Evolutionary conservation across 2,113 vertebrate species (phyloP).

Genomic region (Isurus oxyrinchus): DNA sequence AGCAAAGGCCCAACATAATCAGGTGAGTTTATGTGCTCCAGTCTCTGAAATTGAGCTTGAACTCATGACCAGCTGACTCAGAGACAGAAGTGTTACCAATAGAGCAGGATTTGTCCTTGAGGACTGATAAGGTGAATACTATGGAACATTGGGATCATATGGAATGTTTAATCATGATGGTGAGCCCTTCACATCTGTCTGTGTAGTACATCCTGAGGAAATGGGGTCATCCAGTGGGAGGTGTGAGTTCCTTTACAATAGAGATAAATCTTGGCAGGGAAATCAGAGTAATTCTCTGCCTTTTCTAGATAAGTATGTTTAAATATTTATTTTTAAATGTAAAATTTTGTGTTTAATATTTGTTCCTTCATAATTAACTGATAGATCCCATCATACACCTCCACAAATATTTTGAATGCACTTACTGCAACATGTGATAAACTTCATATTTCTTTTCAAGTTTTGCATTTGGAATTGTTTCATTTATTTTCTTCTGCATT

Average conservation of each 20-base stretch:
- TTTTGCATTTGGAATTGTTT: background rate
- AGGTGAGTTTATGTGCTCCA: background rate
- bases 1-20: background rate
- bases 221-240: background rate
- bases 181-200: background rate
- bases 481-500: background rate
- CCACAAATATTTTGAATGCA: background rate
- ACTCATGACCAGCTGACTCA: background rate
- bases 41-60: background rate
- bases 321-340: background rate
- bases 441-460: background rate
- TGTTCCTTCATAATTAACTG: background rate
- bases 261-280: conserved; percentile 7
- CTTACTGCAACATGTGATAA: background rate
- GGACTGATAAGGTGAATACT: background rate
- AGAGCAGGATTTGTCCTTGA: background rate
- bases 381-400: background rate
- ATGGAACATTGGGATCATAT: background rate
- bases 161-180: background rate
- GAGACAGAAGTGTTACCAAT: background rate
- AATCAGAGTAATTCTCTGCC: background rate
- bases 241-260: background rate
- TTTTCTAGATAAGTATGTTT: background rate
- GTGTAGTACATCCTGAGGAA: background rate
- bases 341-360: background rate